Evolutionary conservation across 2,113 vertebrate species (phyloP).

Genomic region (Pycnonotus jocosus): DNA sequence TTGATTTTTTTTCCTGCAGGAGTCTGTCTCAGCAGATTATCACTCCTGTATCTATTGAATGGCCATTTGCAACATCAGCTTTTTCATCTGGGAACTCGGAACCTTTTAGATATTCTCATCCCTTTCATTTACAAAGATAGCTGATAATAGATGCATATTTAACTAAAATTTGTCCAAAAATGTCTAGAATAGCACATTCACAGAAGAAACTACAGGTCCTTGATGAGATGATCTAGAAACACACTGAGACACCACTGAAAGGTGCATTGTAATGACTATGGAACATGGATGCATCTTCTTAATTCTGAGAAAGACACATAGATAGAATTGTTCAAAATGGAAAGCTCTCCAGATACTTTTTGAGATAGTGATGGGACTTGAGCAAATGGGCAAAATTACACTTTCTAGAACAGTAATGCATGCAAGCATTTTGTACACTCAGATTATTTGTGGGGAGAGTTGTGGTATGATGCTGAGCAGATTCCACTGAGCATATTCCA

Average conservation of each 20-base stretch:
- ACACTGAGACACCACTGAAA: background rate
- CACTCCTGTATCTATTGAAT: background rate
- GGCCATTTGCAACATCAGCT: background rate
- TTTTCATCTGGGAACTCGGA: background rate
- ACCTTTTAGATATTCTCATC: background rate
- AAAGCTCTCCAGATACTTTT: background rate
- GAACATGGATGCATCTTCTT: background rate
- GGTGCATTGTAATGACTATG: background rate
- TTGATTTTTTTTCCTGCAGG: background rate
- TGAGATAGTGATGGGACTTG: background rate
- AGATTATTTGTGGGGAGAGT: fast-evolving
- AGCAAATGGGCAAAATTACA: background rate
- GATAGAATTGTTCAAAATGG: background rate
- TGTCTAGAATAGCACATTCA: background rate
- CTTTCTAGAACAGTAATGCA: background rate
- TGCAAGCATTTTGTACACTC: background rate
- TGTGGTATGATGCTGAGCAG: background rate
- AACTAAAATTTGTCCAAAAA: background rate
- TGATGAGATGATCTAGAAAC: background rate
- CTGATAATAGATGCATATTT: background rate
- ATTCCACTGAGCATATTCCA: background rate
- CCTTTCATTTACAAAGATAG: background rate
- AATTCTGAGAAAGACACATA: background rate
- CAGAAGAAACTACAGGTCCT: background rate
- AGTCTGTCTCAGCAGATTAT: background rate